A percentile compares a stretch with the other conserved stretches of the same genome.
Evolutionary conservation across 1,140 invertebrate species (phyloP).

Genomic region (Leptinotarsa lineolata): DNA sequence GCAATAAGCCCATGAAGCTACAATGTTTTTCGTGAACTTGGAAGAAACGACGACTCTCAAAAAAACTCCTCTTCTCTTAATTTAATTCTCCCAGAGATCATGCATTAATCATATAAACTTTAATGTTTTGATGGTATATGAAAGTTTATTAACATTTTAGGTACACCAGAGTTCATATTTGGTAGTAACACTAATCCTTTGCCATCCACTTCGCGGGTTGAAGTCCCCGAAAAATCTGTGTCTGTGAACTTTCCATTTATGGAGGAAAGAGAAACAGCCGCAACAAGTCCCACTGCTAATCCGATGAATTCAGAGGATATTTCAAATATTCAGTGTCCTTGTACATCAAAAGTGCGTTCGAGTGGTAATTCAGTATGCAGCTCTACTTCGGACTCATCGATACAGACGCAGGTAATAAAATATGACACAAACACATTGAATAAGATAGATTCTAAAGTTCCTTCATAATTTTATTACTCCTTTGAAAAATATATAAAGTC

Average conservation of each 20-base stretch:
- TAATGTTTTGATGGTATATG: no score
- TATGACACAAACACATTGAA: neutral
- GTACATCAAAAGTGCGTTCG: slow-evolving; percentile 23
- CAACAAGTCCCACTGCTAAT: neutral
- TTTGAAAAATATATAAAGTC: no score
- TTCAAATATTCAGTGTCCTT: slow-evolving; percentile 17
- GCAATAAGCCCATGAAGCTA: no score
- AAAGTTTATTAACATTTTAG: neutral
- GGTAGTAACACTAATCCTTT: neutral
- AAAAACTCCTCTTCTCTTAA: no score
- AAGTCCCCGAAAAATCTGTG: neutral
- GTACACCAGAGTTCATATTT: neutral
- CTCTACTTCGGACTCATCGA: slow-evolving; percentile 39
- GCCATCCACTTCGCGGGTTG: slow-evolving; percentile 12
- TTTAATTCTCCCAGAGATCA: no score
- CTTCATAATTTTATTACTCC: no score
- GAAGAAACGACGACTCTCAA: no score
- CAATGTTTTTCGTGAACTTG: no score
- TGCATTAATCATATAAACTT: no score
- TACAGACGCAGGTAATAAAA: slow-evolving; percentile 34
- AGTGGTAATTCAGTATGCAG: slow-evolving; percentile 26
- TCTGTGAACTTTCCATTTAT: slow-evolving; percentile 8
- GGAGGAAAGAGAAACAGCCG: neutral
- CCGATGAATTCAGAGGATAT: neutral
- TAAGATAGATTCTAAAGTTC: no score